Evolutionary conservation across 2,797 vertebrate genomes (phyloP), one percentile per base, ranked within the genome.

Genomic region (Melopsittacus undulatus): DNA sequence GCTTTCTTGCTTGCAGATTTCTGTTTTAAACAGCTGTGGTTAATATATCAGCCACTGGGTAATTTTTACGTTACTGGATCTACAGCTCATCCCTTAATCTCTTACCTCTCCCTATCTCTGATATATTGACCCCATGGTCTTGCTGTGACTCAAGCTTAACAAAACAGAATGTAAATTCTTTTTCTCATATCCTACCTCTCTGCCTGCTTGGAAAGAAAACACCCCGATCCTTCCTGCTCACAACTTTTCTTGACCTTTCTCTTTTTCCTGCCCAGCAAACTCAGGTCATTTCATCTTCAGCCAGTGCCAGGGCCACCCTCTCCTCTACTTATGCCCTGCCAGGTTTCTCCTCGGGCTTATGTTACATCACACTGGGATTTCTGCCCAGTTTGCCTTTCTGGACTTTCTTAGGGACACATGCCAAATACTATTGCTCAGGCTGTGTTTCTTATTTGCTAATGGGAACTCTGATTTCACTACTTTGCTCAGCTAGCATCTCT

Each of bases 301-400:
- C 29, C 86, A 23, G 54, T 66, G 38, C 23, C 46, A 66, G 66
- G 38, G 42, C 90, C 54, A 87, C 38, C 7, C 36, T 73, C 70
- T 79, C 4, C 20, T 75, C 49, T 83, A 2, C 32, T 72, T 42
- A 63, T 23, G 52, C 43, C 69, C 61, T 63, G 40, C 32, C 67
- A 89, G 20, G 22, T 74, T 95, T 74, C 43, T 80, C 23, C 43
- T n/a, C 27, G 61, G 63, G 40, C 68, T 59, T 76, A 19, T 43
- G 17, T 94, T 84, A 69, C 45, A 61, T 77, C 64, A 90, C 29
- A 79, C 2, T 7, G 10, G n/a, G n/a, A 74, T 67, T 93, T 80
- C 59, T 92, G 66, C 80, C 83, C 70, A 79, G 36, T 87, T 90
- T 92, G 59, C 61, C 49, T 77, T 92, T 89, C 64, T 63, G 64